phyloP scores from a whole-genome alignment of 2,888 invertebrate genomes.

The Antitype chi region DNA sequence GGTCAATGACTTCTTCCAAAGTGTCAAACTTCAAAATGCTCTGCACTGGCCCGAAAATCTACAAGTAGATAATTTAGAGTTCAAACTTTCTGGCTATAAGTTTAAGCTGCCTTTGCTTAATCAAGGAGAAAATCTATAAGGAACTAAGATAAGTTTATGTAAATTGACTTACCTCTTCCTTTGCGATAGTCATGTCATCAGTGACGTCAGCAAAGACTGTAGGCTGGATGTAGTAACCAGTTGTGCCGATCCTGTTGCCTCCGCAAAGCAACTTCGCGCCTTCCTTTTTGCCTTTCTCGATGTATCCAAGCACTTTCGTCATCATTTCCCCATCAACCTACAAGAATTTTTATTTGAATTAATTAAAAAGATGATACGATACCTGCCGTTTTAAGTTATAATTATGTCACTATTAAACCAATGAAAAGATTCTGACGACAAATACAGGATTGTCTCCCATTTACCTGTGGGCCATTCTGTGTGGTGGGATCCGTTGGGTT shows the following conservation, averaged over 20 bases:
- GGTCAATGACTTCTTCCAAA: conserved; percentile 94
- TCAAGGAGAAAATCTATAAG: too few relatives aligned
- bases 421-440: neutral
- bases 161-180: conserved; percentile 91
- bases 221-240: conserved; percentile 94
- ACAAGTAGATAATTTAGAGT: neutral
- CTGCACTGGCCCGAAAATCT: conserved; percentile 98
- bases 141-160: neutral
- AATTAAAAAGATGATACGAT: neutral
- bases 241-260: conserved; percentile 91
- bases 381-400: too few relatives aligned
- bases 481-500: conserved; percentile 92
- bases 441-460: too few relatives aligned
- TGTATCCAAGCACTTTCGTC: conserved; percentile 93
- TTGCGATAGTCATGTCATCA: conserved; percentile 94
- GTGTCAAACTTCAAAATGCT: conserved; percentile 95
- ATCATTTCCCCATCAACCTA: conserved; percentile 93
- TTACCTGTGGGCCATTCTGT: conserved; percentile 93
- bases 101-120: neutral
- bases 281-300: conserved; percentile 94
- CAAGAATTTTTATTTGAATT: conserved; percentile 13
- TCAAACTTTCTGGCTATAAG: neutral
- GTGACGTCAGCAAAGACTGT: conserved; percentile 94
- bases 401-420: neutral
- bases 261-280: conserved; percentile 95